Base-by-base conservation (phyloP, 2,888 invertebrate genomes). In the Epirrita christyi region DNA sequence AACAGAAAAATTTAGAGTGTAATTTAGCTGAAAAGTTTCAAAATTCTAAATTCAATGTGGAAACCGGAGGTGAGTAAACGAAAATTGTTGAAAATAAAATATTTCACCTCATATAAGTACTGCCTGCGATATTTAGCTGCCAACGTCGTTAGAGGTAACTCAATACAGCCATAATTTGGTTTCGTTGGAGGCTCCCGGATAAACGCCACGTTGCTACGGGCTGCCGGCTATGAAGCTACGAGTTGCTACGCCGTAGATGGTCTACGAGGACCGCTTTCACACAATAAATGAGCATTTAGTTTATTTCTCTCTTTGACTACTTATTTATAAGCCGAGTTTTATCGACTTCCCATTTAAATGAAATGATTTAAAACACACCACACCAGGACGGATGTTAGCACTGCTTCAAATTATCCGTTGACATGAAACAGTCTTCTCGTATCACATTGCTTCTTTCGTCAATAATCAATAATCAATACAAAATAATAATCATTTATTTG, bases 231-330 rank as follows among this genome's bases (percentile, higher is more conserved):
- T 37, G 49, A 13, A 38, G 48, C 50, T 47, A 47, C 47, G 42
- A 41, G 53, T 7, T 28, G 49, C 55, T 55, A 55, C 55, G 51
- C 32, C 51, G 59, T 59, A 55, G 55, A 40, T 29, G 38, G 15
- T 55, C 59, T 59, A 59, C 59, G 55, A 52, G 43, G 37, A 28
- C 10, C 14, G 46, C 40, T 52, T n/a, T n/a, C n/a, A 21, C 21
- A 21, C 21, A 21, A 21, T 21, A 21, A 14, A 51, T 29, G 38
- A 32, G 14, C 32, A 8, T 32, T n/a, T 32, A 32, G 2, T 32
- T 2, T 8, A 32, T 7, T 6, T 32, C 10, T 32, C 8, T 8
- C 8, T 32, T 32, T 32, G 4, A 8, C 8, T 9, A 32, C 8
- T 32, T 32, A 8, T 32, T 2, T 32, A 10, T 8, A 8, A 9